Evolutionary conservation across 2,888 invertebrate species (phyloP).

Genomic region (Scaptomyza caliginosa): DNA sequence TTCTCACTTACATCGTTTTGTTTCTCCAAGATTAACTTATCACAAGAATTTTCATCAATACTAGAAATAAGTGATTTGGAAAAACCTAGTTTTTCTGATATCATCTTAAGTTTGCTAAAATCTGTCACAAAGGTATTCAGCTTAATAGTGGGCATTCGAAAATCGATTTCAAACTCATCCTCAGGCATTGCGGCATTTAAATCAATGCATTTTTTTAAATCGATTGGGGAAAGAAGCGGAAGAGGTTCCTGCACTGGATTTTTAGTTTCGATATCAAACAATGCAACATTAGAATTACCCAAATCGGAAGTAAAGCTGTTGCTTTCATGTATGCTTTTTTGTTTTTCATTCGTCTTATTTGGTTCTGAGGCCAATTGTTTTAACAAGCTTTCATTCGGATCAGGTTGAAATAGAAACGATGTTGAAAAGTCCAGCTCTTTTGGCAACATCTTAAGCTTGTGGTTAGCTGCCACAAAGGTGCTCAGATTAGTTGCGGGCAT

Average conservation of each 20-base stretch:
- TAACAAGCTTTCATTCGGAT: background rate
- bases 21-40: background rate
- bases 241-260: background rate
- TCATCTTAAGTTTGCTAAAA: constrained; percentile 8
- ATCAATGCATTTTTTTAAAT: background rate
- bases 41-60: background rate
- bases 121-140: constrained; percentile 7
- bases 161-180: constrained; percentile 8
- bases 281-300: background rate
- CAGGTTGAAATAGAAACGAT: constrained; percentile 10
- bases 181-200: background rate
- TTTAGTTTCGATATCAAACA: constrained; percentile 9
- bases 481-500: constrained; percentile 4
- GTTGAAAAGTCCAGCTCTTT: constrained; percentile 8
- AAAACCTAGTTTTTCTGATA: constrained; percentile 15
- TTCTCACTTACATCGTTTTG: background rate
- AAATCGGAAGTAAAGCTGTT: background rate
- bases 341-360: background rate
- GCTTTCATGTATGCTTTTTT: background rate
- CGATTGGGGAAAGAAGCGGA: background rate
- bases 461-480: background rate
- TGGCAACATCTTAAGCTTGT: constrained; percentile 14
- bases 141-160: background rate
- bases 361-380: background rate
- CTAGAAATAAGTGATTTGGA: constrained; percentile 6